phyloP scores from a whole-genome alignment of 2,888 invertebrate genomes.

The Biston betularia region DNA sequence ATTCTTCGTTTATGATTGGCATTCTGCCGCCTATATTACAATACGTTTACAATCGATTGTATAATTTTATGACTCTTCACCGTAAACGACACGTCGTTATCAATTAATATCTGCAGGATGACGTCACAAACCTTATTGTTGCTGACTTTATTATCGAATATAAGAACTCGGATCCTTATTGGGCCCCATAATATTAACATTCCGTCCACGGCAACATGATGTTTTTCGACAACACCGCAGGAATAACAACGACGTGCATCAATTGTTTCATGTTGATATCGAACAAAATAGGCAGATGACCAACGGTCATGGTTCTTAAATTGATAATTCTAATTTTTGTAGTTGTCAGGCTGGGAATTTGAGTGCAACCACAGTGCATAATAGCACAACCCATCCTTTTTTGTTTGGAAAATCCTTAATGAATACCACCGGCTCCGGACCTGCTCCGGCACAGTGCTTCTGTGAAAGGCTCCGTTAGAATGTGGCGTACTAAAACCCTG shows the following conservation, averaged over 20 bases:
- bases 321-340: no score
- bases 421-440: no score
- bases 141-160: conserved; percentile 34
- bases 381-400: no score
- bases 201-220: conserved; percentile 33
- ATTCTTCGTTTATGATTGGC: not conserved
- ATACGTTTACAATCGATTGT: conserved; percentile 20
- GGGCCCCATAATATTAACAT: conserved; percentile 32
- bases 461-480: no score
- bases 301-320: not conserved
- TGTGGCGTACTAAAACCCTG: no score
- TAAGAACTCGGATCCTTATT: conserved; percentile 29
- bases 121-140: conserved; percentile 36
- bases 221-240: conserved; percentile 29
- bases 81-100: conserved; percentile 24
- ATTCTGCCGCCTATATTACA: conserved; percentile 4
- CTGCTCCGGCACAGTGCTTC: no score
- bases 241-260: conserved; percentile 34
- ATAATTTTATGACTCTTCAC: conserved; percentile 27
- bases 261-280: conserved; percentile 18
- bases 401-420: no score
- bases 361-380: no score
- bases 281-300: not conserved
- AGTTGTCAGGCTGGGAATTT: no score
- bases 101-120: conserved; percentile 24